Base-by-base conservation (phyloP, 2,797 vertebrate species). In the Poecilia velifera region DNA sequence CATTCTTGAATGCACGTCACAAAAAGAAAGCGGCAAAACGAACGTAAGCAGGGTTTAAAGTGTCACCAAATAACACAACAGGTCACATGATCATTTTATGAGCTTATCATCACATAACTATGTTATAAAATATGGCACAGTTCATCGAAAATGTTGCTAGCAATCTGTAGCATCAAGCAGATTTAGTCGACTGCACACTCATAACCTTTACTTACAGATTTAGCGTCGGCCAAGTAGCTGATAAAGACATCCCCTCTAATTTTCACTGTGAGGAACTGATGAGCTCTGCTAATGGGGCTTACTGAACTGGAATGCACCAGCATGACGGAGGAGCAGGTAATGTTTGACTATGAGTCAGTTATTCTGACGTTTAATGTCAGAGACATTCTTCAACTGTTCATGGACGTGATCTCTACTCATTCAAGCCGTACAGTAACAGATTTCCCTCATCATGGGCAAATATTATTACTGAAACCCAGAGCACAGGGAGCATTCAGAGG, bases 261-360 rank as follows among this genome's bases (percentile, higher is more conserved):
- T 76, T 85, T 86, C 55, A 77, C 76, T 49, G 79, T 64, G 70
- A 77, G 70, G 73, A 75, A 77, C 83, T 91, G 86, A 89, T 83
- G 81, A 88, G 85, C 82, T 85, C 78, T 59, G 64, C 80, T 85
- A 75, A 85, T 81, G 78, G 83, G 76, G 81, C 64, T 80, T 75
- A 82, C 73, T 83, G 74, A 79, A 77, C 45, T 39, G 22, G 70
- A 64, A 53, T 49, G 76, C 51, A 72, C 4, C 66, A 1, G 14
- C 72, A 57, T 49, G 73, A 79, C 68, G 53, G 78, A 78, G 72
- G 77, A 80, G 77, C 77, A 78, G 78, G 80, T 84, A 81, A 78
- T 34, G 47, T 83, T 73, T 77, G 34, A 53, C 49, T 31, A 1
- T 57, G 72, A 82, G 46, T 81, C 77, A 68, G 3, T 36, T 13